Evolutionary conservation across 2,888 invertebrate genomes (phyloP), one percentile per base, ranked within the genome.

Genomic region (Drosophila histrio): DNA sequence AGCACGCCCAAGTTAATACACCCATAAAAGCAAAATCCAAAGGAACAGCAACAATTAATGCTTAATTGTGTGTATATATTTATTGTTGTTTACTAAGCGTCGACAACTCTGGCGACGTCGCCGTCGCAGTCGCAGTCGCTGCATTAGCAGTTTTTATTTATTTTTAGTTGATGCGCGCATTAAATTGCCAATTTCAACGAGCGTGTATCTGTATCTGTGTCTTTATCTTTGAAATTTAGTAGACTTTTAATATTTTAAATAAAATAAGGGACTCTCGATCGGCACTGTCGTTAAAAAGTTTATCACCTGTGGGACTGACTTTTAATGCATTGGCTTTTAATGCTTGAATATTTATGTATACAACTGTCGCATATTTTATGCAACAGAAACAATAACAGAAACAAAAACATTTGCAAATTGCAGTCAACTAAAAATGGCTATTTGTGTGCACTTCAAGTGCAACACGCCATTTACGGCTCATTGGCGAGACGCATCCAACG

Each of bases 151-250:
- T 47, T 75, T 73, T 66, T 65, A 76, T 80, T 80, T 82, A 82
- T 81, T 84, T 87, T 78, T 81, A 87, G 75, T 81, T 61, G 65
- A 77, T 84, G 87, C 64, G 87, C 78, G 52, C 81, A 81, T 87
- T 71, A 77, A 87, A 77, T 68, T 38, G 38, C 36, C 47, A 47
- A 47, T 47, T 32, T 47, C 30, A 21, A 26, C 43, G 9, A 24
- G 17, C 26, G 19, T 11, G 21, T 46, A 46, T 36, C 9, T 57
- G 47, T 32, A 54, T 46, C 19, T 47, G 9, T 11, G 24, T 15
- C 46, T 30, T 2, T 26, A 17, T 46, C 22, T 28, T 36, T 8
- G 22, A 24, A 39, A 36, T 64, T 54, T 43, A 22, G 53, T 30
- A 32, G 53, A 54, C 38, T 15, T 43, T 54, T 32, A 41, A 54